These are phyloP conservation scores for Chymomyza amoena DNA, from an alignment of 2,888 invertebrate species.

Conservation along the genomic window DNA sequence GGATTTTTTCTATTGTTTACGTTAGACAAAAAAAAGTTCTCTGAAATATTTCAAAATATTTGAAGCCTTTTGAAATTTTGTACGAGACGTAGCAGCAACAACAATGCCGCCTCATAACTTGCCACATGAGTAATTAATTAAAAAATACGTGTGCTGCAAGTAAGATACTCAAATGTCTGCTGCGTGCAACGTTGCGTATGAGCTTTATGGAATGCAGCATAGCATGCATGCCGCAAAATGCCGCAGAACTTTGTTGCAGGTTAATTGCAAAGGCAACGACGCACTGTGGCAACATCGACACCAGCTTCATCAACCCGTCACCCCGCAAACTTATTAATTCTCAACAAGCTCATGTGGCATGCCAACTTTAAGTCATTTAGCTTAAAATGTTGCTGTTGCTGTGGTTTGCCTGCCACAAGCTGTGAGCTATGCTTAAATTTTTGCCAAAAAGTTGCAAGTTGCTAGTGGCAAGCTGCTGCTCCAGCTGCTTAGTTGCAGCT, in stretches of 20 bases:
- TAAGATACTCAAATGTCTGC: not conserved
- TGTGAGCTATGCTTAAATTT: not conserved
- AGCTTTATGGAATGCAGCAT: constrained; percentile 23
- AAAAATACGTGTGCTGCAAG: constrained; percentile 28
- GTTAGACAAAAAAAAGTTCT: not conserved
- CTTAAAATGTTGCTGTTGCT: not conserved
- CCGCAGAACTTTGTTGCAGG: constrained; percentile 30
- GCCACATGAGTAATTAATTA: constrained; percentile 50
- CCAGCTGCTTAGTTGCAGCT: not conserved
- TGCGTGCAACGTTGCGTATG: constrained; percentile 16
- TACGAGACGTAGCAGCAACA: constrained; percentile 9
- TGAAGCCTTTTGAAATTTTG: constrained; percentile 1
- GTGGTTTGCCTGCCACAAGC: not conserved
- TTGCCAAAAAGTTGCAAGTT: not conserved
- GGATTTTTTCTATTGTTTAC: not conserved
- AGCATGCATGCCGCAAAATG: not conserved
- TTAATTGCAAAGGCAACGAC: constrained; percentile 33
- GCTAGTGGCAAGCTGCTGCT: not conserved
- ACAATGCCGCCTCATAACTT: constrained; percentile 12
- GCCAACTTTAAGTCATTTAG: constrained; percentile 1
- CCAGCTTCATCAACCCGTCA: not conserved
- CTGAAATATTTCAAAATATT: not conserved
- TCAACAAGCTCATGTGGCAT: not conserved
- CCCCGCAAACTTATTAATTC: too few species aligned
- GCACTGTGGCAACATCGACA: not conserved